Percentiles rank a stretch among this genome's conserved stretches.
Evolutionary conservation across 2,888 invertebrate species (phyloP).

Genomic region (Philopedon plagiatum): DNA sequence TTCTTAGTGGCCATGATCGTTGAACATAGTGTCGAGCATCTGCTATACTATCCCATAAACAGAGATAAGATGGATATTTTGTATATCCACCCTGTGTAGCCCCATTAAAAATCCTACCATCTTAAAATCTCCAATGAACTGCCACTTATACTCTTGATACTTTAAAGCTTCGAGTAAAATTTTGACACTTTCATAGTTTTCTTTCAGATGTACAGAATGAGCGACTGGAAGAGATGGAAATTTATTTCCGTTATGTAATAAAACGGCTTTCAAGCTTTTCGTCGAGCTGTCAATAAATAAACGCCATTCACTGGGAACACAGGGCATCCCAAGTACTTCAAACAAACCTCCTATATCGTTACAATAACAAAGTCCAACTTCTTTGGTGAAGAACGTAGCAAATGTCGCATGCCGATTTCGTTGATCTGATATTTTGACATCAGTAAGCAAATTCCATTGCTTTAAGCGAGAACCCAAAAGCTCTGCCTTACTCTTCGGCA

Average conservation of each 20-base stretch:
- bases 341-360: slow-evolving; percentile 51
- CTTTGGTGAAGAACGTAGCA: slow-evolving; percentile 48
- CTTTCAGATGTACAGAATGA: no score
- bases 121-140: slow-evolving; percentile 4
- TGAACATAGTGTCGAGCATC: slow-evolving; percentile 49
- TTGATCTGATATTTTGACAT: not conserved
- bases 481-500: no score
- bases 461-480: not conserved
- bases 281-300: slow-evolving; percentile 51
- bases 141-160: slow-evolving; percentile 8
- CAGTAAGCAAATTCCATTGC: slow-evolving; percentile 5
- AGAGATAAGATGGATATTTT: slow-evolving; percentile 53
- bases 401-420: slow-evolving; percentile 45
- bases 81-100: slow-evolving; percentile 51
- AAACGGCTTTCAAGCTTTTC: slow-evolving; percentile 50
- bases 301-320: slow-evolving; percentile 47
- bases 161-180: slow-evolving; percentile 32
- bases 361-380: slow-evolving; percentile 52
- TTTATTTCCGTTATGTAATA: slow-evolving; percentile 56
- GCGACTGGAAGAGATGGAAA: slow-evolving; percentile 59
- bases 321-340: slow-evolving; percentile 50
- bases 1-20: slow-evolving; percentile 49
- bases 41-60: slow-evolving; percentile 53
- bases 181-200: slow-evolving; percentile 60
- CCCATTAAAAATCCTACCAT: slow-evolving; percentile 9